These are phyloP conservation scores for Nomada ferruginata DNA, from an alignment of 2,888 invertebrate genomes.

Conservation along the genomic window DNA sequence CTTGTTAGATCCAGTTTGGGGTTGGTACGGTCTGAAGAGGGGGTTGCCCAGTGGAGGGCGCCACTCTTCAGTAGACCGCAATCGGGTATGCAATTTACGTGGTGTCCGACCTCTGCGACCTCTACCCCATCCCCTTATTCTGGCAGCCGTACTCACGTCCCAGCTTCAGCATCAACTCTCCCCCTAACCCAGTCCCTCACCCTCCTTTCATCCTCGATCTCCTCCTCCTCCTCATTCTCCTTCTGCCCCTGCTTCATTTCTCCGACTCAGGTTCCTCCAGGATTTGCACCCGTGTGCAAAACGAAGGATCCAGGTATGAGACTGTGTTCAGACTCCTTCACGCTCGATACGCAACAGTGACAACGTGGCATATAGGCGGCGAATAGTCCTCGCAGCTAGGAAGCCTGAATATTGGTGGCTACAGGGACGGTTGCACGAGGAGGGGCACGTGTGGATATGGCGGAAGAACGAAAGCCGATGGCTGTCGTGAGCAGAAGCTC, in stretches of 20 bases:
- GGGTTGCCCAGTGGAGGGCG: constrained; percentile 60
- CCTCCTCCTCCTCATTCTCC: background rate
- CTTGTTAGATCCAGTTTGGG: constrained; percentile 80
- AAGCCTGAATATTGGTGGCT: constrained; percentile 47
- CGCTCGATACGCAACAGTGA: constrained; percentile 61
- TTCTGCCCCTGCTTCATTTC: constrained; percentile 13
- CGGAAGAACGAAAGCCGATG: constrained; percentile 67
- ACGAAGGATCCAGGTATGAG: constrained; percentile 53
- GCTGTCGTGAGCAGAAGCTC: constrained; percentile 71
- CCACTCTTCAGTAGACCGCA: constrained; percentile 79
- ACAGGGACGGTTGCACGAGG: constrained; percentile 26
- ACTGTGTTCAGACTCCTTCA: constrained; percentile 15
- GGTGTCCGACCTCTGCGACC: constrained; percentile 77
- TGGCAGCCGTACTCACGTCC: constrained; percentile 41
- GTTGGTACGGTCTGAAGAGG: constrained; percentile 63
- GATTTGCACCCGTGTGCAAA: constrained; percentile 62
- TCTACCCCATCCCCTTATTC: constrained; percentile 48
- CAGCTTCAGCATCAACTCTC: constrained; percentile 36
- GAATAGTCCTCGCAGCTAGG: constrained; percentile 30
- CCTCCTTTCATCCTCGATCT: background rate
- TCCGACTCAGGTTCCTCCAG: constrained; percentile 39
- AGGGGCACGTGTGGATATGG: constrained; percentile 35
- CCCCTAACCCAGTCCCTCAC: background rate
- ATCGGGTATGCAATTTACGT: constrained; percentile 81
- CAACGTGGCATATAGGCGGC: constrained; percentile 37